Evolutionary conservation across 1,140 invertebrate species (phyloP), one percentile per base, ranked within the genome.

Genomic region (Hylaeus anthracinus): DNA sequence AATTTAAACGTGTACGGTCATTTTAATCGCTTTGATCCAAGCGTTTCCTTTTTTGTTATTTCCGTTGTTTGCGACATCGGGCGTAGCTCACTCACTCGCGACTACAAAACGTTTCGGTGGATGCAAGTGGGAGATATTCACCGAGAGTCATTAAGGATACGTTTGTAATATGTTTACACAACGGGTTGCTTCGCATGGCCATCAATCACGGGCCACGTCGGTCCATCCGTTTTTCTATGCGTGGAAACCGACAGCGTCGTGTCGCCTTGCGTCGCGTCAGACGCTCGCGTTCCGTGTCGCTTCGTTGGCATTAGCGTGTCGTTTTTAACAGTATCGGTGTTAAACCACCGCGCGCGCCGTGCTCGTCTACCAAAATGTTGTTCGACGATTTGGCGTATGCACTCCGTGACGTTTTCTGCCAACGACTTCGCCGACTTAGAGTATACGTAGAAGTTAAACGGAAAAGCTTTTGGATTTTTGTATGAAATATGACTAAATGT

Each of bases 161-260:
- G 84, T 86, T 67, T 74, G 58, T 91, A 91, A 92, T 92, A 90
- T 93, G 92, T 93, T 92, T 93, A 92, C 90, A 92, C 84, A 90
- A 85, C 84, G 88, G 84, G 86, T 90, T 90, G 26, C 85, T 85
- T 88, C 84, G 86, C 88, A 77, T 86, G 82, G 84, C 78, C 92
- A 93, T 93, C 91, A 93, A 93, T 93, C 92, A 93, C 88, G 86
- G 66, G n/a, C 8, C 85, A 65, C 71, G 88, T 86, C 88, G 86
- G 86, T 89, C 87, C 66, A 72, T 89, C 86, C 82, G 76, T 78
- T 87, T 63, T 90, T 77, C 82, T 37, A 55, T 66, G 69, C 60
- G 65, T 67, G 69, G n/a, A 5, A 55, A 79, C 69, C 48, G 76
- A 39, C 76, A 72, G 26, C n/a, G 58, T 37, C 51, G 45, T 58